Base-by-base conservation (phyloP, 2,113 vertebrate species). In the Brevimyrus niger region DNA sequence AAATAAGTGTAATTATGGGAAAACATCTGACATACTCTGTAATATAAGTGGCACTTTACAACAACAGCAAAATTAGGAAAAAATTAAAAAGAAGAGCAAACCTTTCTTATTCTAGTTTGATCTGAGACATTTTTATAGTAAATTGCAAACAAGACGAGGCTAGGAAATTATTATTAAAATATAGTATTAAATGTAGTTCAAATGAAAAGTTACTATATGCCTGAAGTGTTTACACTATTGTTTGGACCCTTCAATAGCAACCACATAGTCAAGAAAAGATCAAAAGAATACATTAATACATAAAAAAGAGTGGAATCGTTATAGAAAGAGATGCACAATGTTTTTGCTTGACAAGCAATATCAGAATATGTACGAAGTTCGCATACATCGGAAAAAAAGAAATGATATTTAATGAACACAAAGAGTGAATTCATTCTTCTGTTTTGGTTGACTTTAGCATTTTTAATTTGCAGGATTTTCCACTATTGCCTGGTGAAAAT, bases 401-500 rank as follows among this genome's bases (percentile, higher is more conserved):
- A 31, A 42, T 80, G 6, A 80, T 42, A 27, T 85, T 44, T 85
- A 15, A 50, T 86, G 83, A 50, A 85, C 21, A n/a, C 9, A 23
- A 4, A 48, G 83, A 31, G 83, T 50, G 47, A 47, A 47, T 50
- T 27, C 7, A 91, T 89, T 61, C 19, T 93, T 92, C 91, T 93
- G 90, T 92, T 88, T 15, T 88, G 88, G 91, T 91, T 87, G 73
- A 88, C 88, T 92, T 91, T 91, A 87, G 91, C 89, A 61, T 91
- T 91, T 73, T 91, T 94, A 94, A 95, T 94, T 94, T 92, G 93
- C 88, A 86, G 84, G 46, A 90, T 91, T 76, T 88, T 88, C 91
- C 87, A 88, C 90, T 90, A 38, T n/a, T 47, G 44, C 21, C 2
- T 48, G 10, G 42, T 46, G 23, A 85, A 46, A 85, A 46, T 27